Evolutionary conservation across 1,140 invertebrate genomes (phyloP).

Genomic region (Zaprionus kolodkinae): DNA sequence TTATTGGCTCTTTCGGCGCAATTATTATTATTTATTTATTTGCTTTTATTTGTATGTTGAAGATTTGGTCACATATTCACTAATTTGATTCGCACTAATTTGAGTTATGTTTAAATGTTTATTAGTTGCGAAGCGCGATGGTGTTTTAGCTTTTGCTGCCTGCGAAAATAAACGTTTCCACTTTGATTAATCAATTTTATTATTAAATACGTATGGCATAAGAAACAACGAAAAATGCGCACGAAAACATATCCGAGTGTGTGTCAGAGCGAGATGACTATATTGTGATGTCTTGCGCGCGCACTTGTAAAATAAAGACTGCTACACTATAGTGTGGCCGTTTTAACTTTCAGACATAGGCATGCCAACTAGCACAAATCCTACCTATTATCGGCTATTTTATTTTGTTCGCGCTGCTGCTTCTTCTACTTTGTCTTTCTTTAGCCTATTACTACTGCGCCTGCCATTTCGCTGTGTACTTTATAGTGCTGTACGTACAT

Average conservation of each 20-base stretch:
- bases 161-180: slow-evolving; percentile 64
- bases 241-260: slow-evolving; percentile 55
- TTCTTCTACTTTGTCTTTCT: slow-evolving; percentile 71
- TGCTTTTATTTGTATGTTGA: slow-evolving; percentile 42
- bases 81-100: slow-evolving; percentile 21
- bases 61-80: slow-evolving; percentile 53
- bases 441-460: slow-evolving; percentile 72
- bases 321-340: slow-evolving; percentile 57
- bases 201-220: slow-evolving; percentile 79
- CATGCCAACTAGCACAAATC: slow-evolving; percentile 59
- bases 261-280: slow-evolving; percentile 55
- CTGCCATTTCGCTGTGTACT: slow-evolving; percentile 66
- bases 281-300: slow-evolving; percentile 18
- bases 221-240: slow-evolving; percentile 63
- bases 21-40: slow-evolving; percentile 43
- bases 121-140: slow-evolving; percentile 33
- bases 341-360: slow-evolving; percentile 44
- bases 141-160: slow-evolving; percentile 62
- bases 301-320: slow-evolving; percentile 32
- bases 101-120: slow-evolving; percentile 21
- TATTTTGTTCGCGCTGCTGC: slow-evolving; percentile 76
- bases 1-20: slow-evolving; percentile 23
- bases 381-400: slow-evolving; percentile 76
- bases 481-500: slow-evolving; percentile 76
- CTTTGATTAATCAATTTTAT: slow-evolving; percentile 82